Evolutionary conservation across 2,888 invertebrate species (phyloP), one percentile per base, ranked within the genome.

Genomic region (Lasioglossum malachurum): DNA sequence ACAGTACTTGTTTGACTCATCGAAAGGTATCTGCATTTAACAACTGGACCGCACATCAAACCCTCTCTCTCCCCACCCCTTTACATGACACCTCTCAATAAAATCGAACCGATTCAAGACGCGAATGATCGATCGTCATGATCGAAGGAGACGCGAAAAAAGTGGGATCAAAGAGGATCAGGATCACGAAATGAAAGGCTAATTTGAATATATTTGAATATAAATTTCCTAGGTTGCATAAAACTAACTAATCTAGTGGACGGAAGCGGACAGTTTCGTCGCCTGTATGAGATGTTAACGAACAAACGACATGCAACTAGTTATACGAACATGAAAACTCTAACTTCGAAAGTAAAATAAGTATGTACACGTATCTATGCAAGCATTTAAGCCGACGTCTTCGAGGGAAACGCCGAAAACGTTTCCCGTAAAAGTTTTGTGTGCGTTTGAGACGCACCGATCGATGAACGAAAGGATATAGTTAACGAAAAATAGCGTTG

Each of bases 1-100:
- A 80, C 74, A 74, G 80, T 64, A 82, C 75, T 78, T 69, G 71
- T 87, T 87, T 82, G 76, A 81, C 57, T 83, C 87, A 83, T 85
- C 83, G 83, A 78, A 49, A 41, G 53, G 74, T 82, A 60, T 78
- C 49, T 72, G 73, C 82, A 80, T 88, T 86, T 86, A 86, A 82
- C 78, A 76, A 71, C 16, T 27, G 27, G 77, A 53, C 67, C 78
- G 44, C 38, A 72, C 72, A 67, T 84, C 83, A 67, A 57, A 46
- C 57, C 16, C 49, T 8, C 49, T 0, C 49, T 8, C 49, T 0
- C 19, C 49, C 49, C 49, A 2, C 16, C 31, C 19, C 10, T 64
- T 49, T 80, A 73, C 46, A 69, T 69, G 31, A 31, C 23, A 23
- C 12, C 69, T 35, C 1, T 38, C 35, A 38, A 19, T 4, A 10